Evolutionary conservation across 2,888 invertebrate species (phyloP), one percentile per base, ranked within the genome.

Genomic region (Alitta virens): DNA sequence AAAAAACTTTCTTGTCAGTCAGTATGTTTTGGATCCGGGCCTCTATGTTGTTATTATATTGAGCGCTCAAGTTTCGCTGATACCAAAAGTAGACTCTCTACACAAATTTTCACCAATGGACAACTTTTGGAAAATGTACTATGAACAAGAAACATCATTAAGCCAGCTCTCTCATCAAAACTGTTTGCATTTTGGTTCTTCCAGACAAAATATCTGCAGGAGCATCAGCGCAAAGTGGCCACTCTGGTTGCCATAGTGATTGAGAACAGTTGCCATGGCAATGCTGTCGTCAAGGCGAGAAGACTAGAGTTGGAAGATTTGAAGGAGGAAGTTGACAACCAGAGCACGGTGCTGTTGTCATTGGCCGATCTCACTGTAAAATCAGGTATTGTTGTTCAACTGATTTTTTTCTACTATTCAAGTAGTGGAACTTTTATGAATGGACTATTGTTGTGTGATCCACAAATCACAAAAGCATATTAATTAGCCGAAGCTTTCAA

Each of bases 351-450:
- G 57, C 43, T 62, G 21, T 25, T 38, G 27, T 56, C 52, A 5
- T 27, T 57, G 23, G 62, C 62, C 25, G 62, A 62, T 51, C 42
- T 57, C 27, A 27, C 54, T n/a, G 40, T 33, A 2, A 52, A 51
- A n/a, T 50, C 50, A 18, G 46, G 62, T 62, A 52, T 46, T 50
- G 21, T 9, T 16, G n/a, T n/a, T 46, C 9, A 5, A 5, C 5
- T 5, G 21, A 46, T 9, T 12, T 40, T 40, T 40, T 40, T 40
- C 9, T 40, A 40, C 16, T 40, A 9, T 40, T 16, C 12, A 40
- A 40, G 9, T 40, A 40, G 16, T 40, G 40, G n/a, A n/a, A 40
- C 40, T 40, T 40, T 12, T 40, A 12, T 40, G 40, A 40, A 40
- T 40, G 40, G 40, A 40, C 40, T 12, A 12, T 40, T 40, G 9